phyloP scores from a whole-genome alignment of 2,797 vertebrate genomes.

The Limnodromus scolopaceus region DNA sequence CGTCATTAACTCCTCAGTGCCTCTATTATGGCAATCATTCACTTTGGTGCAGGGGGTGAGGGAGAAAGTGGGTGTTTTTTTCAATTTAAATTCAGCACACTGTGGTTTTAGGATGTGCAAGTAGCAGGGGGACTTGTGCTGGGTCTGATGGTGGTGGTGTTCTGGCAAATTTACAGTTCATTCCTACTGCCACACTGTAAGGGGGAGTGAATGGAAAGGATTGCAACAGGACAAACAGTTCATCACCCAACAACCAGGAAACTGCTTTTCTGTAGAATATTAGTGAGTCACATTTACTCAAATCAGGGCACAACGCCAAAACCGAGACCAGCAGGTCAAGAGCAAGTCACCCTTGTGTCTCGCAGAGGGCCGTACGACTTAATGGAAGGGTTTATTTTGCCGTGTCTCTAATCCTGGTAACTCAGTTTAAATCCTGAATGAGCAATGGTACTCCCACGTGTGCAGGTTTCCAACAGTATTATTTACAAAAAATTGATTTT shows the following conservation, averaged over 20 bases:
- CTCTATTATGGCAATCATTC: neutral
- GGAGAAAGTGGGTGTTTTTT: fast-evolving
- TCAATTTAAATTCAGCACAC: neutral
- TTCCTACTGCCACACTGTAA: neutral
- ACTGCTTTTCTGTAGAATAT: neutral
- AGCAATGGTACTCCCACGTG: fast-evolving
- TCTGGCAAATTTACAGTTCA: neutral
- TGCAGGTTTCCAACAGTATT: neutral
- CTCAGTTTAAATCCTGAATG: neutral
- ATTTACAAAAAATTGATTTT: neutral
- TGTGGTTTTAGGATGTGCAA: neutral
- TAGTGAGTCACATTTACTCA: neutral
- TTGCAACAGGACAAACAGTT: neutral
- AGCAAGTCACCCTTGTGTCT: neutral
- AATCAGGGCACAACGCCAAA: neutral
- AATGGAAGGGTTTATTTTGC: neutral
- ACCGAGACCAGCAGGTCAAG: neutral
- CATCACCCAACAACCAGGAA: neutral
- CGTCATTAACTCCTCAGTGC: neutral
- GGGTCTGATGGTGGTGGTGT: neutral
- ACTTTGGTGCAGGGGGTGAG: neutral
- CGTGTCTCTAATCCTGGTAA: neutral
- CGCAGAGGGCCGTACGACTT: fast-evolving
- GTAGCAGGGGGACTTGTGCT: neutral
- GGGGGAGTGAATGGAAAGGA: neutral